Evolutionary conservation across 2,797 vertebrate genomes (phyloP).

Genomic region (Silurus lanzhouensis): DNA sequence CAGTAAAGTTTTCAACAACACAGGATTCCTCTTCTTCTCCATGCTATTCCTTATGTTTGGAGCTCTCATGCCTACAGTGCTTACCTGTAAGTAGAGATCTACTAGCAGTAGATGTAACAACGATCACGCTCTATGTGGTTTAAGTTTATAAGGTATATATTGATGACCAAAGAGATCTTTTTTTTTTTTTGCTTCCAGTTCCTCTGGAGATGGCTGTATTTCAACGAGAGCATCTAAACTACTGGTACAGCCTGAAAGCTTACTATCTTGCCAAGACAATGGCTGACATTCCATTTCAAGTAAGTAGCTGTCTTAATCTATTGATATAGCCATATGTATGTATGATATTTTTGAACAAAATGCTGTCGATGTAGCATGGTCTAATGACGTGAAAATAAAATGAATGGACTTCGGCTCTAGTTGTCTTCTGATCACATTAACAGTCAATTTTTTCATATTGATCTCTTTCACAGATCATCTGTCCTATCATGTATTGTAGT

Average conservation of each 20-base stretch:
- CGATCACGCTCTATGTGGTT: no score
- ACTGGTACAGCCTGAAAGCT: constrained; percentile 97
- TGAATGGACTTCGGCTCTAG: background rate
- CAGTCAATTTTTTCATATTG: background rate
- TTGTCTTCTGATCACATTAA: background rate
- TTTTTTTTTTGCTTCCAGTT: background rate
- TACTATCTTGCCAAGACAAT: constrained; percentile 97
- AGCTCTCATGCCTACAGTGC: constrained; percentile 93
- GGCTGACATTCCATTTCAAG: constrained; percentile 97
- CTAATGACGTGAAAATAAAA: no score
- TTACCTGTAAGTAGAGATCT: constrained; percentile 85
- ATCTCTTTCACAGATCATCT: constrained; percentile 80
- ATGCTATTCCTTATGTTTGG: constrained; percentile 99
- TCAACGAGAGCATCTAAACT: constrained; percentile 92
- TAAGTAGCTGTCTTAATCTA: constrained; percentile 58
- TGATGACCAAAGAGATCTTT: no score
- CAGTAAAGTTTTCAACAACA: constrained; percentile 98
- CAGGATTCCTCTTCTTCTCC: constrained; percentile 97
- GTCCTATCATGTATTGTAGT: constrained; percentile 92
- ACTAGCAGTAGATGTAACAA: no score
- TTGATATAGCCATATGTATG: background rate
- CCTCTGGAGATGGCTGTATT: constrained; percentile 96
- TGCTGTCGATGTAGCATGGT: no score
- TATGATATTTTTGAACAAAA: background rate
- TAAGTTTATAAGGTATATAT: no score